Base-by-base conservation (phyloP, 1,140 invertebrate species). In the Drosophila trapezifrons region DNA sequence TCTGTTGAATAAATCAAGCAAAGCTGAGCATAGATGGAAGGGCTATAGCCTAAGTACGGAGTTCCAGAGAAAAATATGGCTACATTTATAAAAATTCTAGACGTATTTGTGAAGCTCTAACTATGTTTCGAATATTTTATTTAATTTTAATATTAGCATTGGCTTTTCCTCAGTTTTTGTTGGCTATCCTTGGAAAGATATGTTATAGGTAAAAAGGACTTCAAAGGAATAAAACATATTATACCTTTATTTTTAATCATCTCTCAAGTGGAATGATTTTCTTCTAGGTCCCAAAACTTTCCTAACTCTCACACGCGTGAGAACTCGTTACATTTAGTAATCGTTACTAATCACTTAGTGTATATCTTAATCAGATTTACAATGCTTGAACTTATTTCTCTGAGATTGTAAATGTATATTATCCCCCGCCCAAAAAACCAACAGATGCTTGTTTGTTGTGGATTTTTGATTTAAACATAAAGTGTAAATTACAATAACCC, bases 401-500 rank as follows among this genome's bases (percentile, higher is more conserved):
- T 4, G 5, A 37, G 29, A 20, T 43, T 29, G 43, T 15, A 45
- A 35, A 63, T 10, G 15, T 27, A 46, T 29, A 20, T 37, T 52
- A n/a, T 64, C 25, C 25, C 35, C 46, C 29, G 9, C 17, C 29
- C 18, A 12, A 12, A 27, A 40, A 40, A 62, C 15, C 54, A 40
- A 64, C 35, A 66, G 46, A 25, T 65, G 43, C n/a, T 35, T 42
- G 10, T 71, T 70, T 54, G 9, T 22, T 71, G 20, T 71, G 32
- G 25, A 71, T 32, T 38, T 71, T 70, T 57, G 25, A 45, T 49
- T 57, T 71, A 29, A 70, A 37, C 46, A 17, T 57, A 32, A 40
- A 15, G 65, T 70, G 65, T 71, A 47, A 71, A 71, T 71, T 70
- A 70, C 40, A 70, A 69, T 51, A 56, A 43, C 42, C 27, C 37